A percentile compares a stretch with the other conserved stretches of the same genome.
These are phyloP conservation scores for Calephelis nemesis DNA, from an alignment of 1,140 invertebrate species.

Conservation along the genomic window DNA sequence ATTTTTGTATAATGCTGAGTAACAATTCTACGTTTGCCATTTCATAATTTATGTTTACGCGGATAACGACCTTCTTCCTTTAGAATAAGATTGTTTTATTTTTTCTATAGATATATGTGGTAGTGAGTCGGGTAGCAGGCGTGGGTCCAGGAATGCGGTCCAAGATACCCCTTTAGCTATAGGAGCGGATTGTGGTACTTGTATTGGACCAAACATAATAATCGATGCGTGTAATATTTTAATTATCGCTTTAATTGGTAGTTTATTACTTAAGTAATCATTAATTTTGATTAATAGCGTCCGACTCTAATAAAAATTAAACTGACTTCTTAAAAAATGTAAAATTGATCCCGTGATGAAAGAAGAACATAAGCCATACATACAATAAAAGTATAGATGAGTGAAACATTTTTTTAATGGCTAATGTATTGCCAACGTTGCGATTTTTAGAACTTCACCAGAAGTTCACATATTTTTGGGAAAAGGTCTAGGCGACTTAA, in stretches of 20 bases:
- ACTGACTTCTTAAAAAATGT: not conserved
- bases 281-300: slow-evolving; percentile 2
- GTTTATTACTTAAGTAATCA: slow-evolving; percentile 2
- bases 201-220: slow-evolving; percentile 34
- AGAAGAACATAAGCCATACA: too few relatives aligned
- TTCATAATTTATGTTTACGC: slow-evolving; percentile 4
- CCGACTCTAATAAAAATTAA: not conserved
- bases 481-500: too few relatives aligned
- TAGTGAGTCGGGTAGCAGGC: slow-evolving; percentile 40
- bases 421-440: too few relatives aligned
- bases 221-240: slow-evolving; percentile 13
- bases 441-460: too few relatives aligned
- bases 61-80: slow-evolving; percentile 22
- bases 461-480: too few relatives aligned
- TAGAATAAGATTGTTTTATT: slow-evolving; percentile 25
- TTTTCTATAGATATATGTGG: slow-evolving; percentile 34
- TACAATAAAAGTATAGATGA: too few relatives aligned
- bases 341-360: too few relatives aligned
- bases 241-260: slow-evolving; percentile 7
- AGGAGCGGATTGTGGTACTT: slow-evolving; percentile 59
- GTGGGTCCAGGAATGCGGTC: slow-evolving; percentile 69
- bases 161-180: slow-evolving; percentile 70
- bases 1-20: slow-evolving; percentile 23
- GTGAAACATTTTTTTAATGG: too few relatives aligned
- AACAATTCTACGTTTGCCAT: slow-evolving; percentile 17